phyloP scores from a whole-genome alignment of 1,140 invertebrate genomes.

The Scaptomyza pallida region DNA sequence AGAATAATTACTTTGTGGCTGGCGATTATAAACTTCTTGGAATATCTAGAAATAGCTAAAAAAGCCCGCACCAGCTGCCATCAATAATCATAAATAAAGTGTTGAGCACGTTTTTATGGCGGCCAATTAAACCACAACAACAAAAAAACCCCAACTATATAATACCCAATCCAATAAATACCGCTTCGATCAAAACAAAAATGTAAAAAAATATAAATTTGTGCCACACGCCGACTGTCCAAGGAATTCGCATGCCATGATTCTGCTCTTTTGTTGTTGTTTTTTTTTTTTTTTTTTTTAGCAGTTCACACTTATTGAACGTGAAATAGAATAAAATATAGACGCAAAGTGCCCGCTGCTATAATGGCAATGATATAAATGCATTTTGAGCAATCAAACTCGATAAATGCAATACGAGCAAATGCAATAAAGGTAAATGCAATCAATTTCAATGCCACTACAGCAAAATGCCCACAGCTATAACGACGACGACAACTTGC shows the following conservation, averaged over 20 bases:
- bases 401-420: conserved; percentile 46
- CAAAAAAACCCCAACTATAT: conserved; percentile 2
- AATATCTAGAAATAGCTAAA: conserved; percentile 17
- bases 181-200: conserved; percentile 3
- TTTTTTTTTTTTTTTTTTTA: conserved; percentile 11
- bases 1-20: conserved; percentile 43
- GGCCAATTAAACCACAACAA: conserved; percentile 15
- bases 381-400: conserved; percentile 14
- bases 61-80: conserved; percentile 30
- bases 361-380: conserved; percentile 28
- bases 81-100: conserved; percentile 47
- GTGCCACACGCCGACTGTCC: conserved; percentile 19
- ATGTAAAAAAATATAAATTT: not conserved
- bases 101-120: conserved; percentile 24
- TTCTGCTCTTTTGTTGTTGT: conserved; percentile 4
- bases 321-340: not conserved
- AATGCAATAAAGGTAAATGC: conserved; percentile 79
- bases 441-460: conserved; percentile 73
- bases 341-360: not conserved
- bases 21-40: conserved; percentile 45
- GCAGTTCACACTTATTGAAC: conserved; percentile 4
- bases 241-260: conserved; percentile 21
- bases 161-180: conserved; percentile 24
- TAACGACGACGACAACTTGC: conserved; percentile 35
- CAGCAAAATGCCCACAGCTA: conserved; percentile 34